Conservation (phyloP, 2,888 invertebrate species). For the Allolobophora icterica region DNA sequence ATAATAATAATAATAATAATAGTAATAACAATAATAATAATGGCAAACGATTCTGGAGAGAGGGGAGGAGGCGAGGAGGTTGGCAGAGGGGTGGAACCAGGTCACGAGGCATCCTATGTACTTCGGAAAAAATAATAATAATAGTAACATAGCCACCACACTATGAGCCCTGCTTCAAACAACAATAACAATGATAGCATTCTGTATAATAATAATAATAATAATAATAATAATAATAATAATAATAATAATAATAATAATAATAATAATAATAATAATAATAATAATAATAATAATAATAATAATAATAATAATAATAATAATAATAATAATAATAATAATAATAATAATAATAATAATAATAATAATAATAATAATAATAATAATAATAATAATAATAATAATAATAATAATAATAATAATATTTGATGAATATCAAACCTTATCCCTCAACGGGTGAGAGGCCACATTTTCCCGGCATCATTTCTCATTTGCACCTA, state of each 20-base stretch:
- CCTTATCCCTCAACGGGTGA: too few species aligned
- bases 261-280: not conserved
- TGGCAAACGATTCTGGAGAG: not conserved
- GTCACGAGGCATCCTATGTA: too few species aligned
- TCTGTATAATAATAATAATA: not conserved
- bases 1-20: too few species aligned
- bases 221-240: not conserved
- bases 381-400: not conserved
- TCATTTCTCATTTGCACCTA: too few species aligned
- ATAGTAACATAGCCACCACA: too few species aligned
- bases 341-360: not conserved
- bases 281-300: not conserved
- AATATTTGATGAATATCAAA: too few species aligned
- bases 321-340: not conserved
- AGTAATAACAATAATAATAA: too few species aligned
- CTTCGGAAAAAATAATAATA: not conserved
- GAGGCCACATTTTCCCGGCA: too few species aligned
- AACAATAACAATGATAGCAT: too few species aligned
- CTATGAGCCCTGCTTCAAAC: too few species aligned
- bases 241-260: not conserved
- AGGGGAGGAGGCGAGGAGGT: not conserved
- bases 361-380: not conserved
- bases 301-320: not conserved
- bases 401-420: not conserved
- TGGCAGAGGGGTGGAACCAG: conserved; percentile 2